Conservation (phyloP, 2,113 vertebrate genomes). For the Plotosus lineatus region DNA sequence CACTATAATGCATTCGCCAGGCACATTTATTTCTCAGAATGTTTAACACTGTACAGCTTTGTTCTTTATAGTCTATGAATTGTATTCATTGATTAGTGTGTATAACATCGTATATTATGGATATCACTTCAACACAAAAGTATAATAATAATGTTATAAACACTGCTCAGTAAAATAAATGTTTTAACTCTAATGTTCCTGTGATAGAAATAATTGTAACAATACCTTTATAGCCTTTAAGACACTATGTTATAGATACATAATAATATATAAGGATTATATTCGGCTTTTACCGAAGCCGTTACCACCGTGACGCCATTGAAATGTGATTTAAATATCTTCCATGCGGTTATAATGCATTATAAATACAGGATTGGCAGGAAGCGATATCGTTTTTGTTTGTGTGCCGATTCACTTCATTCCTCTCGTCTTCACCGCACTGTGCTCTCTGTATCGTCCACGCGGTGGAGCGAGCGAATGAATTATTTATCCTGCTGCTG, state of each 20-base stretch:
- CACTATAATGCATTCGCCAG: not conserved
- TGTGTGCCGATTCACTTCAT: not conserved
- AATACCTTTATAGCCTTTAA: too few relatives aligned
- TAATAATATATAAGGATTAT: too few relatives aligned
- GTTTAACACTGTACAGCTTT: not conserved
- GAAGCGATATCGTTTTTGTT: not conserved
- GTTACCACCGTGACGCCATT: not conserved
- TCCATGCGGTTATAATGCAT: not conserved
- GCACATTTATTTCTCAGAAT: not conserved
- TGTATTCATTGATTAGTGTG: not conserved
- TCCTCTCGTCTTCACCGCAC: not conserved
- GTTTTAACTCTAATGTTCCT: too few relatives aligned
- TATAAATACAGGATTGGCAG: not conserved
- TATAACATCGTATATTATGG: not conserved
- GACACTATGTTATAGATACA: too few relatives aligned
- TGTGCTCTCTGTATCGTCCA: slow-evolving; percentile 8
- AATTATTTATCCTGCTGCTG: slow-evolving; percentile 24
- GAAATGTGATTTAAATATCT: too few relatives aligned
- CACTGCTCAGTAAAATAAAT: not conserved
- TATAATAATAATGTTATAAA: not conserved
- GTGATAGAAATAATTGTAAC: too few relatives aligned
- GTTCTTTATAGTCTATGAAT: not conserved
- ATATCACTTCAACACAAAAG: too few relatives aligned
- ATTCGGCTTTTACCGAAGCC: not conserved
- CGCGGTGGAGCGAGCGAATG: not conserved